These are phyloP conservation scores for Griposia aprilina DNA, from an alignment of 2,888 invertebrate genomes.

Conservation along the genomic window DNA sequence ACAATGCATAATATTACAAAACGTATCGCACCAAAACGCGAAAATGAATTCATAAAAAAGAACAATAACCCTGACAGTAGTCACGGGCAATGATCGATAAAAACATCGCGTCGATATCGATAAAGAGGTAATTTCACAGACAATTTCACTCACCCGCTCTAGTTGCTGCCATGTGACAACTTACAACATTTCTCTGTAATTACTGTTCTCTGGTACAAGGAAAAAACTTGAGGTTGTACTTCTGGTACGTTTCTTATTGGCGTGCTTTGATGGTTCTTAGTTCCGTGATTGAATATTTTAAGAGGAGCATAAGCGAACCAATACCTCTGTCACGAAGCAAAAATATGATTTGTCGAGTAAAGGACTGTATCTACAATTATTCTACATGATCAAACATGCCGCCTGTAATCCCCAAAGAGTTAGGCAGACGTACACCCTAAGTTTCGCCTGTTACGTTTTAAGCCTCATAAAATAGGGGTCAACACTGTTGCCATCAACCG, in stretches of 20 bases:
- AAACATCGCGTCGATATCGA: conserved; percentile 65
- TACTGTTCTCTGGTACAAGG: conserved; percentile 47
- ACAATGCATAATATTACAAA: conserved; percentile 36
- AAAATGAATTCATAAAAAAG: conserved; percentile 2
- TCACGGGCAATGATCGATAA: conserved; percentile 67
- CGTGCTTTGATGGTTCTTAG: neutral
- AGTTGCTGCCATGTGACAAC: conserved; percentile 61
- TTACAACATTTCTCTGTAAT: conserved; percentile 73
- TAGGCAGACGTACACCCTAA: too few species aligned
- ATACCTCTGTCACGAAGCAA: too few species aligned
- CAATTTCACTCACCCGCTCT: conserved; percentile 75
- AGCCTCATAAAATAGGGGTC: too few species aligned
- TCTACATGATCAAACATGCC: neutral
- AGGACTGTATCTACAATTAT: neutral
- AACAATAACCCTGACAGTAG: conserved; percentile 52
- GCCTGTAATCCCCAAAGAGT: too few species aligned
- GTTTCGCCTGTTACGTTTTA: too few species aligned
- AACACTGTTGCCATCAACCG: too few species aligned
- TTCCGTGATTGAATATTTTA: neutral
- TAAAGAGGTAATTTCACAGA: conserved; percentile 71
- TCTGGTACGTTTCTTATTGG: conserved; percentile 13
- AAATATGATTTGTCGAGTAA: neutral
- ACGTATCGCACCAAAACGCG: conserved; percentile 18
- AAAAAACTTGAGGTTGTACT: conserved; percentile 36
- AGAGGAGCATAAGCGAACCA: too few species aligned